phyloP scores from a whole-genome alignment of 23 tunicate genomes.

The Trididemnum miniatum region DNA sequence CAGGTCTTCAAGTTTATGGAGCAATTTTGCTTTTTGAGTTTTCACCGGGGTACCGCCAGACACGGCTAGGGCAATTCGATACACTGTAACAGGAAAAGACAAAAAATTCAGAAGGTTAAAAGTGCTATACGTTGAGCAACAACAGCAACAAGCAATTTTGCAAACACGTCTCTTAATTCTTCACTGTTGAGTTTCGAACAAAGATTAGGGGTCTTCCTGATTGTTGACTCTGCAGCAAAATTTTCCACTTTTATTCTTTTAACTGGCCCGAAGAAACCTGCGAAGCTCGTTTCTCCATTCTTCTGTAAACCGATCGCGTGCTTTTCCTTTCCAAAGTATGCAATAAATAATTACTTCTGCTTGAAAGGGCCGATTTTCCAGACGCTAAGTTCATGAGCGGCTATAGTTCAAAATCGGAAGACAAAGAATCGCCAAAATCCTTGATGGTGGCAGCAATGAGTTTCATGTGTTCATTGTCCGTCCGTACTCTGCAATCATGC shows the following conservation, averaged over 20 bases:
- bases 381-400: not conserved
- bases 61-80: not conserved
- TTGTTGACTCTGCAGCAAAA: not conserved
- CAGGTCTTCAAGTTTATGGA: not conserved
- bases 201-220: not conserved
- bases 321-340: not conserved
- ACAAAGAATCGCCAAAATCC: not conserved
- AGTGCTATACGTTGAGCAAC: not conserved
- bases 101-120: not conserved
- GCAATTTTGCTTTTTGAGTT: not conserved
- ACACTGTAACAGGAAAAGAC: not conserved
- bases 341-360: not conserved
- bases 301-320: not conserved
- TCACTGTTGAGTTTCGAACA: not conserved
- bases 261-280: not conserved
- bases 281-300: not conserved
- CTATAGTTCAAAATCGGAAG: not conserved
- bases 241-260: not conserved
- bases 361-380: not conserved
- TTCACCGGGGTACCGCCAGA: not conserved
- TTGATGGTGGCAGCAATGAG: not conserved
- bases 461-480: not conserved
- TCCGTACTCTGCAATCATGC: not conserved
- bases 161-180: not conserved
- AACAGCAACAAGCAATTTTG: not conserved